Evolutionary conservation across 2,888 invertebrate genomes (phyloP), one percentile per base, ranked within the genome.

Genomic region (Aspidiotus rigidus): DNA sequence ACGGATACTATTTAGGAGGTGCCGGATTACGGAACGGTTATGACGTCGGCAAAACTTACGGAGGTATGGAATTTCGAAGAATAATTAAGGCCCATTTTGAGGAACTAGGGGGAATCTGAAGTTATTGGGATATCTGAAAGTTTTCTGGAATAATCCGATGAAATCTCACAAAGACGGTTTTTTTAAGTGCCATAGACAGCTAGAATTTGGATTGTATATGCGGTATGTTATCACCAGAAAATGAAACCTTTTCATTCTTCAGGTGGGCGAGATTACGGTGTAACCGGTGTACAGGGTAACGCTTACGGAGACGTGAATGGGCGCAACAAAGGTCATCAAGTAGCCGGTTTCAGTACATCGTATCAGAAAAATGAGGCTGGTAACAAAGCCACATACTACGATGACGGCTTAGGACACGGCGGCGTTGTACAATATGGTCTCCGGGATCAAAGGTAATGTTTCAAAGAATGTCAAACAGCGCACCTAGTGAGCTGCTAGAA

Each of bases 281-380:
- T 72, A n/a, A 73, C 73, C 5, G 71, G 72, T 11, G 73, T 74
- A 41, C 71, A 70, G 16, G 74, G 74, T 2, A 73, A 73, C 13
- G 74, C 74, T 7, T 74, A 73, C 54, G 71, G 73, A 2, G 73
- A 73, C 28, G 71, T 74, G n/a, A 75, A 74, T n/a, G 74, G 77
- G 0, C 84, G 86, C 72, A 85, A 85, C 74, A 86, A 86, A 75
- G 86, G 86, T 6, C 86, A 86, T 73, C 85, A 85, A 73, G 85
- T 85, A 70, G 83, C 85, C 72, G 87, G 87, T 16, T 87, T 85
- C 75, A 83, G 83, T 73, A 86, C 86, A 74, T 83, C 83, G 13
- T 87, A 87, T 74, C 84, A 85, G 74, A 87, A 86, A 76, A 86
- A 87, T 73, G 86, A 87, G 75, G 84, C 83, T 11, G 86, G 85